phyloP scores from a whole-genome alignment of 2,888 invertebrate genomes.

The Dendrolimus houi region DNA sequence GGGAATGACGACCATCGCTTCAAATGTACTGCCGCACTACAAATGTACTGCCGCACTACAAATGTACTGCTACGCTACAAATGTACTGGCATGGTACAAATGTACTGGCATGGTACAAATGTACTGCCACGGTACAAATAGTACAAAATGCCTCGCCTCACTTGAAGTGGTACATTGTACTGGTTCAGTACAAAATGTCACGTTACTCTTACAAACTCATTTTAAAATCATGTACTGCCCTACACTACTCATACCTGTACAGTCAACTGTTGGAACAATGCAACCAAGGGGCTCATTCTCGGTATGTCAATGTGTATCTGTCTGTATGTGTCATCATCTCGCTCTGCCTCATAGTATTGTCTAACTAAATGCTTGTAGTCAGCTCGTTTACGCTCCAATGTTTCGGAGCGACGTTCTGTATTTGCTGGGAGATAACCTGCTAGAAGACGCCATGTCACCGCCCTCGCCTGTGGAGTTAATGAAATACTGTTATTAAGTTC shows the following conservation, averaged over 20 bases:
- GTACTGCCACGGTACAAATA: no score
- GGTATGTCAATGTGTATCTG: conserved; percentile 99
- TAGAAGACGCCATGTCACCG: conserved; percentile 79
- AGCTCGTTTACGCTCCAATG: conserved; percentile 92
- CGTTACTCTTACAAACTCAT: no score
- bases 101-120: no score
- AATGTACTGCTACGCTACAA: no score
- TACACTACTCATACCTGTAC: conserved; percentile 83
- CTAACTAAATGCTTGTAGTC: conserved; percentile 97
- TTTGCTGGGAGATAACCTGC: conserved; percentile 96
- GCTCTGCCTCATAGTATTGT: conserved; percentile 95
- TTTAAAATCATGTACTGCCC: no score
- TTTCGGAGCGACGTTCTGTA: conserved; percentile 90
- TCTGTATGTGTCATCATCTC: conserved; percentile 92
- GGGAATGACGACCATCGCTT: no score
- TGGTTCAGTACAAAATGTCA: no score
- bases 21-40: no score
- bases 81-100: no score
- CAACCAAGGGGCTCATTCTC: conserved; percentile 97
- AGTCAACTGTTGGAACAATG: conserved; percentile 95
- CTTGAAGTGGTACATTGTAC: no score
- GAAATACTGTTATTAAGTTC: background rate
- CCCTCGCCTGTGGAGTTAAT: conserved; percentile 62
- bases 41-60: no score
- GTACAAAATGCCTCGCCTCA: no score